phyloP scores from a whole-genome alignment of 2,888 invertebrate species.

The Mimas tiliae region DNA sequence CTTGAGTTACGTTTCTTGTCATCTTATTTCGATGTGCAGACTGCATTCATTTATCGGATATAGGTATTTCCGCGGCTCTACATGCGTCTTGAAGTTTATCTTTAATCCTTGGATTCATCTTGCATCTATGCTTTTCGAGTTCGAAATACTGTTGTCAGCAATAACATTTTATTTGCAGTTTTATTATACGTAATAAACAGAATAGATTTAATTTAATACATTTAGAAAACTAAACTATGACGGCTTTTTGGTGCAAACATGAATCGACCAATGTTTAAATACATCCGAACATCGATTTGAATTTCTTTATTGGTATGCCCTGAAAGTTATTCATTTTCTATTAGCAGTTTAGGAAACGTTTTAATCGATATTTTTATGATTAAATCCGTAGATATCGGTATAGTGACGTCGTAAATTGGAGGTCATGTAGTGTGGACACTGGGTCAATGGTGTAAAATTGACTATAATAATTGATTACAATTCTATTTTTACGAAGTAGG shows the following conservation, averaged over 20 bases:
- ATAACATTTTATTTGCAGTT: no score
- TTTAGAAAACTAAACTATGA: not conserved
- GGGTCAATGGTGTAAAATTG: conserved; percentile 27
- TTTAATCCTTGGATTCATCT: no score
- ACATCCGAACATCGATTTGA: not conserved
- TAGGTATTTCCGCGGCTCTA: no score
- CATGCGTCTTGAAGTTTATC: no score
- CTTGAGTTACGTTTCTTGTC: no score
- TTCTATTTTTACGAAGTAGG: conserved; percentile 14
- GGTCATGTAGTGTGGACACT: conserved; percentile 22
- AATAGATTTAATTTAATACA: not conserved
- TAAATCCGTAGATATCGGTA: conserved; percentile 14
- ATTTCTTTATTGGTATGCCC: not conserved
- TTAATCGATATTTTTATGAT: conserved; percentile 21
- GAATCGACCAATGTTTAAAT: not conserved
- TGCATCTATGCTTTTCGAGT: no score
- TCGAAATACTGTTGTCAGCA: no score
- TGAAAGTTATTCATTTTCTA: conserved; percentile 12
- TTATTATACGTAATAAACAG: no score
- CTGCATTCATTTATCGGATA: no score
- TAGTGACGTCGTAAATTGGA: conserved; percentile 11
- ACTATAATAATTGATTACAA: conserved; percentile 24
- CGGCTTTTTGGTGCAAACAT: not conserved
- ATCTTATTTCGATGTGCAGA: no score
- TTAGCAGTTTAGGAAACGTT: conserved; percentile 18